A percentile compares a stretch with the other conserved stretches of the same genome.
phyloP scores from a whole-genome alignment of 2,113 vertebrate genomes.

The Amphiprion percula region DNA sequence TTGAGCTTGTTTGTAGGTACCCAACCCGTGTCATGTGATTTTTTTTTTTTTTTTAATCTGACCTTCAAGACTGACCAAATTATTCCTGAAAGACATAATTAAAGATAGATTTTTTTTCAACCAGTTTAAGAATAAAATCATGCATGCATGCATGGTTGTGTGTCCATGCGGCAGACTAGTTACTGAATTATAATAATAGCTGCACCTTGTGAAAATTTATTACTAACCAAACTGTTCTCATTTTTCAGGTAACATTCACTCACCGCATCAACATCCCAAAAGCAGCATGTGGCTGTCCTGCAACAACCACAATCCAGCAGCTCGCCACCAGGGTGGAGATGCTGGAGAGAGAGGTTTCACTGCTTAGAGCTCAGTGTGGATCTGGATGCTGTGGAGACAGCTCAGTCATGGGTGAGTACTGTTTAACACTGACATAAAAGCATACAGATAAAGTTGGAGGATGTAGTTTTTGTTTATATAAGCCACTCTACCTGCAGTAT shows the following conservation, averaged over 20 bases:
- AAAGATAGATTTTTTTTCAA: not conserved
- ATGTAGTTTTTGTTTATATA: conserved; percentile 15
- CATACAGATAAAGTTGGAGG: not conserved
- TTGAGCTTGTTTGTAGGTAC: too few species aligned
- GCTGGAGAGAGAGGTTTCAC: conserved; percentile 95
- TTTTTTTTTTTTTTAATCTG: too few species aligned
- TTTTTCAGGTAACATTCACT: conserved; percentile 91
- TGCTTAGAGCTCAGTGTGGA: conserved; percentile 92
- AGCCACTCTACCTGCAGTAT: not conserved
- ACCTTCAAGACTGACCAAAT: not conserved
- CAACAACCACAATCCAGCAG: conserved; percentile 89
- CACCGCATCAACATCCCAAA: conserved; percentile 97
- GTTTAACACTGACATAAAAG: conserved; percentile 7
- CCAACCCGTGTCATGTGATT: too few species aligned
- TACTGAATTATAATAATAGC: not conserved
- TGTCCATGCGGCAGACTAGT: too few species aligned
- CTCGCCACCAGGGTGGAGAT: conserved; percentile 94
- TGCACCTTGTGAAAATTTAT: not conserved
- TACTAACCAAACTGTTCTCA: not conserved
- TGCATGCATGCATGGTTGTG: not conserved
- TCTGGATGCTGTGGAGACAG: conserved; percentile 92
- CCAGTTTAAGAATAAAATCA: not conserved
- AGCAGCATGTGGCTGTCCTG: conserved; percentile 90
- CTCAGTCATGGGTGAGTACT: conserved; percentile 90
- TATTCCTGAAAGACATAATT: not conserved